Evolutionary conservation across 2,888 invertebrate species (phyloP), one percentile per base, ranked within the genome.

Genomic region (Cosmia trapezina): DNA sequence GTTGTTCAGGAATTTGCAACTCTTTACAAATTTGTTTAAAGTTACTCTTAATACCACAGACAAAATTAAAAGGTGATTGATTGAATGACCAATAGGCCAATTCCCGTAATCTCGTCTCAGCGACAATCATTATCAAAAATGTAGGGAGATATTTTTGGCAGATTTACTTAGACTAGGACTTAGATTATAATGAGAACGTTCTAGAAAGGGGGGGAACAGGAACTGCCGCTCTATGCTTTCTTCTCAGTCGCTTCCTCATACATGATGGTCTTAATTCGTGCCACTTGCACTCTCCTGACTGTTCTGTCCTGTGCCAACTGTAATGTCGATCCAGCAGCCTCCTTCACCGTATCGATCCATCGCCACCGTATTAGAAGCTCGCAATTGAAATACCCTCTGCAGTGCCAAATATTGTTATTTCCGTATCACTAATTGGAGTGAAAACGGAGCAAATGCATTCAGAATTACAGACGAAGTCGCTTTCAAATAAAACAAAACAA

Each of bases 401-500:
- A 33, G 9, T 47, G n/a, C 17, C 45, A 47, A 73, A 49, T 74
- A n/a, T n/a, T n/a, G 7, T 45, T 7, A 22, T 67, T 41, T 53
- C 14, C 14, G 7, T 8, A 33, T 41, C 28, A 43, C 8, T 14
- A 41, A 49, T 28, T 41, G 3, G 0, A 54, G 9, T 22, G n/a
- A 43, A 47, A 62, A 49, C 8, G 1, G 1, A 49, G 19, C 4
- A 66, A 76, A 53, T 47, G 37, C 2, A 33, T 51, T 22, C 14
- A 43, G n/a, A n/a, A n/a, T n/a, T n/a, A n/a, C n/a, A n/a, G 2
- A 49, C 41, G 22, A 63, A 37, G 33, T 37, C 6, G 6, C 14
- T 56, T 70, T 37, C 12, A 49, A 49, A 61, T 37, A 53, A 60
- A 70, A 63, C 33, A 33, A 70, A 61, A 45, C 2, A 60, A 56